phyloP scores from a whole-genome alignment of 2,888 invertebrate species.

The Dinocampus coccinellae region DNA sequence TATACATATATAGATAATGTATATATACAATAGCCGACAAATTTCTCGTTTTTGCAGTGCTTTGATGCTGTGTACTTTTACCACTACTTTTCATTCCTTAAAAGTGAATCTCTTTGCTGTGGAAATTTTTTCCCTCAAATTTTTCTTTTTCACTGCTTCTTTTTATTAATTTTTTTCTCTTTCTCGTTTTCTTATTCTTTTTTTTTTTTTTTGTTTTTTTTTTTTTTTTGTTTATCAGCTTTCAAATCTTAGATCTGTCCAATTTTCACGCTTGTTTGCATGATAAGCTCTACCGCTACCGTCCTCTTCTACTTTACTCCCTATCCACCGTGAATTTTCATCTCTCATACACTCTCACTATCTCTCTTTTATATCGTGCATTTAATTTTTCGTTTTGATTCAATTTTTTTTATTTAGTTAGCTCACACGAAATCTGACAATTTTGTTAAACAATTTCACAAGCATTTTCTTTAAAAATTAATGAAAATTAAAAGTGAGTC shows the following conservation, averaged over 20 bases:
- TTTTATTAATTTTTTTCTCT: too few species aligned
- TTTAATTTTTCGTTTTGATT: neutral
- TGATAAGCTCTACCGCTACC: too few species aligned
- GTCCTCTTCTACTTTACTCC: too few species aligned
- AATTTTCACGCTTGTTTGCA: neutral
- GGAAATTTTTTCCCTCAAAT: too few species aligned
- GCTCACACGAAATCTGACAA: neutral
- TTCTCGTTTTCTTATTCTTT: too few species aligned
- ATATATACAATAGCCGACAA: neutral
- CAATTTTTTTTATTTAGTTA: neutral
- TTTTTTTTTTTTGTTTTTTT: neutral
- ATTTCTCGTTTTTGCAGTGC: neutral
- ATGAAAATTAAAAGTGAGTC: conserved; percentile 3
- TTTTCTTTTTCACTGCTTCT: too few species aligned
- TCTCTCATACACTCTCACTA: neutral
- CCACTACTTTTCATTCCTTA: neutral
- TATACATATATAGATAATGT: neutral
- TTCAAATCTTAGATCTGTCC: neutral
- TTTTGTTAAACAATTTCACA: neutral
- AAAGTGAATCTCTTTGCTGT: neutral
- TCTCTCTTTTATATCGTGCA: neutral
- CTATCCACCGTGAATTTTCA: too few species aligned
- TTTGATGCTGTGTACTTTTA: conserved; percentile 1
- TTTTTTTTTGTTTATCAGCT: neutral
- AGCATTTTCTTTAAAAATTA: neutral